A percentile compares a stretch with the other conserved stretches of the same genome.
These are phyloP conservation scores for Blastomussa wellsi DNA, from an alignment of 92 coral and sea anemone genomes.

Conservation along the genomic window DNA sequence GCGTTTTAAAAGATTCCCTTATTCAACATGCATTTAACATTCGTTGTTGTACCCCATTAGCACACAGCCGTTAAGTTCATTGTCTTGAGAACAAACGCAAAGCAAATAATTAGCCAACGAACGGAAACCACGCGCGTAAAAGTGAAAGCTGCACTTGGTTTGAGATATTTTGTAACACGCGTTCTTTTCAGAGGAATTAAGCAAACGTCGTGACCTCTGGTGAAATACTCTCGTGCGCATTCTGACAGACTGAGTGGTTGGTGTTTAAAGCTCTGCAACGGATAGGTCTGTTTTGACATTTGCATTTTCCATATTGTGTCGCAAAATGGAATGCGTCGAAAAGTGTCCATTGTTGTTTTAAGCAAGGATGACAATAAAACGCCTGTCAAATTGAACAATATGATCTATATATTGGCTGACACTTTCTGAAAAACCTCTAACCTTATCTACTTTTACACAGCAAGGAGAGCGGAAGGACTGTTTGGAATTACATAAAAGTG, in stretches of 20 bases:
- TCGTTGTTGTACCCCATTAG: slow-evolving; percentile 12
- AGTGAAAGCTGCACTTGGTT: neutral
- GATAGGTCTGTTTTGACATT: slow-evolving; percentile 40
- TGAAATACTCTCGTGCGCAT: neutral
- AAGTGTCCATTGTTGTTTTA: slow-evolving; percentile 56
- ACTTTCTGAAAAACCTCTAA: slow-evolving; percentile 39
- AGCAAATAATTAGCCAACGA: slow-evolving; percentile 20
- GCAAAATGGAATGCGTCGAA: slow-evolving; percentile 43
- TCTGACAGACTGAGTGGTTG: slow-evolving; percentile 9
- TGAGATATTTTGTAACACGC: neutral
- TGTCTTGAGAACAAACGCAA: slow-evolving; percentile 13
- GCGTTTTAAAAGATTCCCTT: slow-evolving; percentile 2
- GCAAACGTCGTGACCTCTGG: slow-evolving; percentile 7
- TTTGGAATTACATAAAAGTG: neutral
- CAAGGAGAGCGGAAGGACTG: neutral
- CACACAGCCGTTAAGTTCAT: slow-evolving; percentile 27
- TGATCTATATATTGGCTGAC: slow-evolving; percentile 60
- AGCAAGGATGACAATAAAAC: slow-evolving; percentile 40
- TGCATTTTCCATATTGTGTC: slow-evolving; percentile 50
- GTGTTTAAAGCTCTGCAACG: neutral
- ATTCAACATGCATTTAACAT: neutral
- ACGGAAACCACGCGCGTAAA: slow-evolving; percentile 22
- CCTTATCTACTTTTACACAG: slow-evolving; percentile 38
- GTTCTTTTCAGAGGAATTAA: neutral
- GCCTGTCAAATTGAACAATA: slow-evolving; percentile 63